Conservation (phyloP, 1,140 invertebrate genomes). For the Aradophagus sp. region DNA sequence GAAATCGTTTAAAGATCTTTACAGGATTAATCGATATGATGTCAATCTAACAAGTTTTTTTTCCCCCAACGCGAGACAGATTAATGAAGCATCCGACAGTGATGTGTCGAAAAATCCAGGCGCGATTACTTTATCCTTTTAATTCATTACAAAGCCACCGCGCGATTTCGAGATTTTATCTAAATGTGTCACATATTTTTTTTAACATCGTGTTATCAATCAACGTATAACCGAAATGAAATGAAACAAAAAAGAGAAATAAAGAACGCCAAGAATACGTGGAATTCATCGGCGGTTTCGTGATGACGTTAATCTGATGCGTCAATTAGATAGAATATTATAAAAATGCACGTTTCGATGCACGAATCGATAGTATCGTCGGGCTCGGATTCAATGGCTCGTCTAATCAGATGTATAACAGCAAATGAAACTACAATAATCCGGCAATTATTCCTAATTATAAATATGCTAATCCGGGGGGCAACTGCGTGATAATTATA, state of each 20-base stretch:
- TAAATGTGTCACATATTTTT: conserved; percentile 18
- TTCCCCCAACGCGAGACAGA: conserved; percentile 12
- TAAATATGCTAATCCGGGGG: conserved; percentile 45
- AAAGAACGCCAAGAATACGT: too few species aligned
- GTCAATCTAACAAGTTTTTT: conserved; percentile 26
- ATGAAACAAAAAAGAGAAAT: too few species aligned
- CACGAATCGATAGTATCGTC: conserved; percentile 1
- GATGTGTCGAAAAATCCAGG: conserved; percentile 32
- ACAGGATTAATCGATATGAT: too few species aligned
- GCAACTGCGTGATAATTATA: conserved; percentile 44
- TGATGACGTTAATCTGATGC: conserved; percentile 9
- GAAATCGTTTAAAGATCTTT: too few species aligned
- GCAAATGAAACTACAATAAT: conserved; percentile 36
- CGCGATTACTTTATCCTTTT: conserved; percentile 12
- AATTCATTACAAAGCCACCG: conserved; percentile 10
- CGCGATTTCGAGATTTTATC: conserved; percentile 12
- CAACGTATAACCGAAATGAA: too few species aligned
- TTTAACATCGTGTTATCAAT: conserved; percentile 18
- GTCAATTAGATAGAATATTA: conserved; percentile 9
- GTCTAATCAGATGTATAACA: conserved; percentile 15
- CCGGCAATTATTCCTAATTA: conserved; percentile 31
- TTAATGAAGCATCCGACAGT: conserved; percentile 25
- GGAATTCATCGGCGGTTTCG: too few species aligned
- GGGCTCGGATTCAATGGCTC: neutral
- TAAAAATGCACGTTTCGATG: neutral